Evolutionary conservation across 2,113 vertebrate species (phyloP), one percentile per base, ranked within the genome.

Genomic region (Pelvicachromis taeniatus): DNA sequence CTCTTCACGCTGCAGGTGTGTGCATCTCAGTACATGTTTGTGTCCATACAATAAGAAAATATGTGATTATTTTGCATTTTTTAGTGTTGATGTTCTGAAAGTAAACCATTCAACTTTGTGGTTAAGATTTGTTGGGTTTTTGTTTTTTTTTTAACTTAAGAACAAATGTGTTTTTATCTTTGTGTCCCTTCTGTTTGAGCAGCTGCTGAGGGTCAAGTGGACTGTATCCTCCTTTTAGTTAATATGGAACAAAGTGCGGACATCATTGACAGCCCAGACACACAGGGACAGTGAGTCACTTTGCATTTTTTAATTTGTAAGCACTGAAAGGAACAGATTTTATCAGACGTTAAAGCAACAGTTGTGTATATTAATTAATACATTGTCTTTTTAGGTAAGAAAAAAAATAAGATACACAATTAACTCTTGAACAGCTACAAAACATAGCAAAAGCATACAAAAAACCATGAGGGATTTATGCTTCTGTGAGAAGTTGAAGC

Each of bases 221-320:
- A 99, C 93, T 98, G 97, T 94, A 93, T 99, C 92, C 98, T 98
- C 89, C 95, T 98, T 89, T 96, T 99, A 91, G 97, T 99, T 29
- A 97, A 98, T 93, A 95, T 93, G 78, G 97, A 97, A 81, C 97
- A 97, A 83, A 96, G 96, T 77, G 95, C 94, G 0, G 97, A 98
- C 90, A 94, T 99, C 92, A 96, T 97, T 11, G 97, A 99, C 94
- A 96, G 97, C 87, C 96, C 95, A 93, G 98, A 99, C 88, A 91
- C 95, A 87, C 96, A 96, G 68, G 98, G 98, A 94, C 98, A 97
- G 98, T 99, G 92, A 97, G 98, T 98, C 12, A 31, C 3, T 54
- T 29, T 63, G 9, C 5, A 61, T n/a, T 63, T 21, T 79, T 19
- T 80, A 4, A 31, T 73, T 78, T 63, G 5, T 21, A 54, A 53